Percentiles rank a stretch among this genome's conserved stretches.
These are phyloP conservation scores for Lordiphosa mommai DNA, from an alignment of 1,140 invertebrate species.

Conservation along the genomic window DNA sequence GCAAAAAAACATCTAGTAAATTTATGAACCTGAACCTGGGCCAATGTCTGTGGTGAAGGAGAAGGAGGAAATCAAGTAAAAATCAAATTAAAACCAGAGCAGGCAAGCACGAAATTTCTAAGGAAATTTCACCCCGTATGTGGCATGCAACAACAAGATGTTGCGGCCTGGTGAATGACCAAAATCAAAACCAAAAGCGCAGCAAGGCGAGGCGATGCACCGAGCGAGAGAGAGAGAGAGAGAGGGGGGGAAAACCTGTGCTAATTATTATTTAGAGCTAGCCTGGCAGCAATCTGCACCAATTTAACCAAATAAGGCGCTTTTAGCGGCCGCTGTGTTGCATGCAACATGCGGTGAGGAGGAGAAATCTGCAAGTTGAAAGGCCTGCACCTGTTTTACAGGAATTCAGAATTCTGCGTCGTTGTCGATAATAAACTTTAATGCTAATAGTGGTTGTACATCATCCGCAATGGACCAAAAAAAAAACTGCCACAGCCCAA, in stretches of 20 bases:
- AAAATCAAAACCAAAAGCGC: conserved; percentile 56
- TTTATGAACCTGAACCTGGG: conserved; percentile 76
- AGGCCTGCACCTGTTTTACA: conserved; percentile 77
- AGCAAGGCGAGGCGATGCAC: conserved; percentile 33
- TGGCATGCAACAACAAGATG: conserved; percentile 71
- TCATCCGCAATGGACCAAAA: conserved; percentile 74
- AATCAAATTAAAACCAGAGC: conserved; percentile 78
- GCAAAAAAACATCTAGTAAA: conserved; percentile 65
- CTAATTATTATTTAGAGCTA: conserved; percentile 78
- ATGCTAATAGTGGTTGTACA: conserved; percentile 78
- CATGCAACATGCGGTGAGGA: conserved; percentile 56
- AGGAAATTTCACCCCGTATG: conserved; percentile 77
- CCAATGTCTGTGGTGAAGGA: conserved; percentile 19
- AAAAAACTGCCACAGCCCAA: conserved; percentile 45
- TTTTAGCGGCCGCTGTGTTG: conserved; percentile 62
- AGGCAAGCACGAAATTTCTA: conserved; percentile 78
- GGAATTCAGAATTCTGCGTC: conserved; percentile 70
- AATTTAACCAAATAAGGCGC: conserved; percentile 78
- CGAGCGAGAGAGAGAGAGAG: conserved; percentile 11
- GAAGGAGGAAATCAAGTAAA: conserved; percentile 54
- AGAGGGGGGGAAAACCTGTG: conserved; percentile 57
- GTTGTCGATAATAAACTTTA: conserved; percentile 78
- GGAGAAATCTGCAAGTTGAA: conserved; percentile 69
- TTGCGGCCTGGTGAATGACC: conserved; percentile 64
- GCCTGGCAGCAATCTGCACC: conserved; percentile 71